Evolutionary conservation across 2,888 invertebrate species (phyloP).

Genomic region (Phaonia tiefii): DNA sequence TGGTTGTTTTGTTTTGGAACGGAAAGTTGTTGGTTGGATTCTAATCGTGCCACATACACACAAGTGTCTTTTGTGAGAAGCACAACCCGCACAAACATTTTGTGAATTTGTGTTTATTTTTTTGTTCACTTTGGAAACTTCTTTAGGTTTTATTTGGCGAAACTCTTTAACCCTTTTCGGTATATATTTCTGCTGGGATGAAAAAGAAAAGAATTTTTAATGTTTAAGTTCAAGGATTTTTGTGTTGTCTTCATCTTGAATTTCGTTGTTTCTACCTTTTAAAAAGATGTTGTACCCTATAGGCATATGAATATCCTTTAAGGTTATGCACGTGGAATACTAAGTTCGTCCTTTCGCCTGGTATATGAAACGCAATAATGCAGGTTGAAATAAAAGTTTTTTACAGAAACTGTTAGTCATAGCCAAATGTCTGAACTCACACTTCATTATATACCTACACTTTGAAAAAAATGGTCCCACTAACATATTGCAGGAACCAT

Average conservation of each 20-base stretch:
- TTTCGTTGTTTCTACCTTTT: constrained; percentile 3
- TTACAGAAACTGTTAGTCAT: no score
- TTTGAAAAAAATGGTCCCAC: no score
- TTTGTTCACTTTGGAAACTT: no score
- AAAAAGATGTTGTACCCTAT: not conserved
- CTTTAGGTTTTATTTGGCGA: no score
- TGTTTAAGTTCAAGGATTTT: constrained; percentile 25
- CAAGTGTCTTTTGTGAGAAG: constrained; percentile 64
- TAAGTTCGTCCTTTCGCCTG: not conserved
- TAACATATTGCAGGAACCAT: no score
- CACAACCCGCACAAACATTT: constrained; percentile 69
- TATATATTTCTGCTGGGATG: constrained; percentile 64
- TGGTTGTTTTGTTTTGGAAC: not conserved
- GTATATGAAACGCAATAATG: no score
- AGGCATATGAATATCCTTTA: not conserved
- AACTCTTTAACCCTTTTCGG: constrained; percentile 66
- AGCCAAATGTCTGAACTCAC: no score
- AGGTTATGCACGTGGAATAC: not conserved
- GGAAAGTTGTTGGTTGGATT: not conserved
- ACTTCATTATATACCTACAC: no score
- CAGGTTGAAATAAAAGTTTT: no score
- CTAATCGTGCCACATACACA: constrained; percentile 30
- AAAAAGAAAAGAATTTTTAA: not conserved
- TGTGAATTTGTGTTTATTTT: constrained; percentile 55
- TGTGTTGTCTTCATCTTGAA: not conserved